Evolutionary conservation across 1,140 invertebrate species (phyloP), one percentile per base, ranked within the genome.

Genomic region (Sitobion miscanthi): DNA sequence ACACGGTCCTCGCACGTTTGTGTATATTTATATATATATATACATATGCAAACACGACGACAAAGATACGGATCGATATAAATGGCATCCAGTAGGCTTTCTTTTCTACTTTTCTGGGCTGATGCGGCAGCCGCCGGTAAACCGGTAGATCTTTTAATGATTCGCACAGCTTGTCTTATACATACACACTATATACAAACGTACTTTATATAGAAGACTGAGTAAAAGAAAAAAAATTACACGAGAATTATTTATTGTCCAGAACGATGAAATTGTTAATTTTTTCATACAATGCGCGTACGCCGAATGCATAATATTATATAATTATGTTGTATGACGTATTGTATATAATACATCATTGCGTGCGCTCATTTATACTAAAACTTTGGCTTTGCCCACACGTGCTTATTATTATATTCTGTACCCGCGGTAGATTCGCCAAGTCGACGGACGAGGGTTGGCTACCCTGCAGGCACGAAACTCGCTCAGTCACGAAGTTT

Each of bases 131-230:
- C 2, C 45, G 90, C 25, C 49, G 69, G 30, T 90, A 91, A 91
- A 91, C 69, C 69, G 49, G 49, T 93, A 93, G 82, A 93, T 93
- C 82, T 93, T 85, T 85, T 54, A 93, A 93, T 93, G 91, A 57
- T 93, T 93, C 69, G 82, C 77, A 17, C 90, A n/a, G 9, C 35
- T 21, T 25, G 62, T 82, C 49, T 52, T 52, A 35, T 57, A 52
- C 23, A 88, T 7, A 23, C 3, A 88, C 20, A 23, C 3, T 86
- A n/a, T 17, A 8, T 20, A 91, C 7, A 17, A 30, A 57, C 1
- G 7, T 35, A 91, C 9, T 82, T 82, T 82, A 35, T 47, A 91
- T 90, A n/a, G 23, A 77, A 52, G 17, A 25, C n/a, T 30, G 77
- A 85, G 91, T 83, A 23, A 85, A 92, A 30, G 25, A 23, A 82